Percentiles rank a stretch among this genome's conserved stretches.
Conservation (phyloP, 2,797 vertebrate species). For the Sphenopsis melanotis region DNA sequence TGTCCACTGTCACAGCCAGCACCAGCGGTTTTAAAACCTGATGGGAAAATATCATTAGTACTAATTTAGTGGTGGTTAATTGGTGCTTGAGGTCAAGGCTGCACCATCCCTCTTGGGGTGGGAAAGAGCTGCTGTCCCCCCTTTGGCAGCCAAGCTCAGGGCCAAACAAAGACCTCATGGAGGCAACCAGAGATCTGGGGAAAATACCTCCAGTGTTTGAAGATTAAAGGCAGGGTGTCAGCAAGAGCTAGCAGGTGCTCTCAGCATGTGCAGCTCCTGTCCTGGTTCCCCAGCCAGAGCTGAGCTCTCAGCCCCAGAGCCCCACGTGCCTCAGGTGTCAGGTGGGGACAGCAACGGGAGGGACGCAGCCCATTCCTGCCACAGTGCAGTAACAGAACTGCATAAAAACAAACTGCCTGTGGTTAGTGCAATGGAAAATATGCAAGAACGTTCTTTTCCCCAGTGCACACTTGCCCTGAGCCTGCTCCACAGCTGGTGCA, state of each 20-base stretch:
- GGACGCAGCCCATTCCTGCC: not conserved
- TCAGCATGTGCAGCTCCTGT: not conserved
- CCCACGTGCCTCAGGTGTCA: rapidly evolving
- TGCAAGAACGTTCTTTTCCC: not conserved
- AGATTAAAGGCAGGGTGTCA: not conserved
- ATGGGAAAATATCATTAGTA: not conserved
- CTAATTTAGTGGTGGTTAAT: not conserved
- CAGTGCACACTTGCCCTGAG: not conserved
- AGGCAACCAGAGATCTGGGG: not conserved
- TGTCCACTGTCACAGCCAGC: not conserved
- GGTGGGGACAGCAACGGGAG: not conserved
- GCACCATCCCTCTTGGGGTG: not conserved
- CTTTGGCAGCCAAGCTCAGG: not conserved
- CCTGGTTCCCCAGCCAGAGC: rapidly evolving
- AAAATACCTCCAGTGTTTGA: not conserved
- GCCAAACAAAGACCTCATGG: not conserved
- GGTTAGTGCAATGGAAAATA: constrained; percentile 28
- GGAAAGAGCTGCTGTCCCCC: not conserved
- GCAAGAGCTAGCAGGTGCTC: not conserved
- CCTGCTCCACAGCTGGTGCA: not conserved
- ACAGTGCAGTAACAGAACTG: rapidly evolving
- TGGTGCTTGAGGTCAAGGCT: not conserved
- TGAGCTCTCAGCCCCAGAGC: not conserved
- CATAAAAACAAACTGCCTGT: constrained; percentile 2
- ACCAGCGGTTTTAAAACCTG: not conserved